Conservation (phyloP, 2,797 vertebrate genomes). For the Crenichthys baileyi region DNA sequence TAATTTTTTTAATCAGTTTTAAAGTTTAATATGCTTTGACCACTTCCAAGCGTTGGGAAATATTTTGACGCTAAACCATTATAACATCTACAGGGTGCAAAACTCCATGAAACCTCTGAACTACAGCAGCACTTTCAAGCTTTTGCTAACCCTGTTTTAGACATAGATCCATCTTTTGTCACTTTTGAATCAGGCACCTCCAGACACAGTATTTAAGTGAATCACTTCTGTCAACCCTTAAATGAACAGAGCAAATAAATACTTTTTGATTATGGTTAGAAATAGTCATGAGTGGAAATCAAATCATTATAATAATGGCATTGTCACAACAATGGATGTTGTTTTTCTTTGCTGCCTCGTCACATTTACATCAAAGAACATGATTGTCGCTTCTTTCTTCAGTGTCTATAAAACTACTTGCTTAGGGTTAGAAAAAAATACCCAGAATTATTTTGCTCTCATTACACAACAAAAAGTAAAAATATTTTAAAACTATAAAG, state of each 20-base stretch:
- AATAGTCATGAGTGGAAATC: neutral
- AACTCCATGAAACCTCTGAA: too few species aligned
- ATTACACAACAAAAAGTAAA: neutral
- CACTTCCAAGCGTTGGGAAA: neutral
- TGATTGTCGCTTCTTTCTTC: neutral
- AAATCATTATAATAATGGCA: neutral
- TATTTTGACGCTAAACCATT: neutral
- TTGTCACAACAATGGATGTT: neutral
- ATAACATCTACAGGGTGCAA: too few species aligned
- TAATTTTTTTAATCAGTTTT: neutral
- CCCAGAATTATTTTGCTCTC: neutral
- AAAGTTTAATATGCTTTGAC: neutral
- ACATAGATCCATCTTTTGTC: neutral
- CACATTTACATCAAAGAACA: neutral
- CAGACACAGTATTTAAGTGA: neutral
- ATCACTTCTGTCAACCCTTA: neutral
- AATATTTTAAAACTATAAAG: neutral
- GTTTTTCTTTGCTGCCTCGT: neutral
- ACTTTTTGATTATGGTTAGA: neutral
- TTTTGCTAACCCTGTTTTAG: neutral
- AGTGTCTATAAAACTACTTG: neutral
- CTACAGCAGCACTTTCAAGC: neutral
- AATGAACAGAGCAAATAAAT: neutral
- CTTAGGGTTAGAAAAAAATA: neutral
- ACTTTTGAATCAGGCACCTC: neutral